These are phyloP conservation scores for Enteromius afrohamiltoni DNA, from an alignment of 2,797 vertebrate species.

Conservation along the genomic window DNA sequence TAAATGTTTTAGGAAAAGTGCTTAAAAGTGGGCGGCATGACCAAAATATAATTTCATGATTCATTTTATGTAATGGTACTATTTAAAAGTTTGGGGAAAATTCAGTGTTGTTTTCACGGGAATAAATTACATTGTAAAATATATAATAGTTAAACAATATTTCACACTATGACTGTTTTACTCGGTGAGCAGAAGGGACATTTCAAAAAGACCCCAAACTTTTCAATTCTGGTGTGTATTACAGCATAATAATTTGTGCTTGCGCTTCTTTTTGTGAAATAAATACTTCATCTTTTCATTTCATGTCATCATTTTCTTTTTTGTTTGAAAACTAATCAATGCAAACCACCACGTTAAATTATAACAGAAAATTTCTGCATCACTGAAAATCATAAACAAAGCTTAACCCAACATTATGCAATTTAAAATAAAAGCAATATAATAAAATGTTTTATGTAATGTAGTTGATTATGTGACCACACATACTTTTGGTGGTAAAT, in stretches of 20 bases:
- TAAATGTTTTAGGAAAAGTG: not conserved
- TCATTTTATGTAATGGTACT: not conserved
- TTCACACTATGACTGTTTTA: not conserved
- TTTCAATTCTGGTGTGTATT: not conserved
- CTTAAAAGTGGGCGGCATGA: not conserved
- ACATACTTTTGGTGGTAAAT: too few relatives aligned
- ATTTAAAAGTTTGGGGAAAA: not conserved
- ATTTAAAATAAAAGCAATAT: not conserved
- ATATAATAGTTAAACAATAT: not conserved
- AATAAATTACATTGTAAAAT: not conserved
- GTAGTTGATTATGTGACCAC: not conserved
- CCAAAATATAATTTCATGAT: not conserved
- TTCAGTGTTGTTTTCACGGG: not conserved
- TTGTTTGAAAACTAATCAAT: not conserved
- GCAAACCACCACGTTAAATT: not conserved
- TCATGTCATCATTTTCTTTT: not conserved
- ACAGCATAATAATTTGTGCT: not conserved
- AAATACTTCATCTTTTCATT: not conserved
- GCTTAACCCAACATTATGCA: not conserved
- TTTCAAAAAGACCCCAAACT: not conserved
- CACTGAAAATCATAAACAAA: not conserved
- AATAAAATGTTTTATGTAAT: not conserved
- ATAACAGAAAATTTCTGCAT: not conserved
- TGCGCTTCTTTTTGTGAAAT: not conserved
- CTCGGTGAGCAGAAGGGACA: not conserved